phyloP scores from a whole-genome alignment of 2,888 invertebrate species.

The Drosophila rellima region DNA sequence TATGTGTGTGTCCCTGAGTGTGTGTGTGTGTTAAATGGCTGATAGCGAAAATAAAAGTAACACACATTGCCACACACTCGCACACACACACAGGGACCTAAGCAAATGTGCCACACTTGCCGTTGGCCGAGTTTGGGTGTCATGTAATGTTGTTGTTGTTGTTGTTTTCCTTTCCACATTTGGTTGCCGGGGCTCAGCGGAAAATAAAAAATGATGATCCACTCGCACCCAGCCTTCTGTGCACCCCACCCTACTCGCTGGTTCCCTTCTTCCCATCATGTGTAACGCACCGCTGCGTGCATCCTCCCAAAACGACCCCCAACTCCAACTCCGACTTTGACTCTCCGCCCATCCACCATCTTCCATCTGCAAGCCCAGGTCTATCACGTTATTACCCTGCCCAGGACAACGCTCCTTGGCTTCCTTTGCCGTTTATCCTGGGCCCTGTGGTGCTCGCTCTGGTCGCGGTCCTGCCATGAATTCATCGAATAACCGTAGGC shows the following conservation, averaged over 20 bases:
- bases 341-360: not conserved
- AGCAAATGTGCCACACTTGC: slow-evolving; percentile 52
- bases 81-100: slow-evolving; percentile 24
- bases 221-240: slow-evolving; percentile 37
- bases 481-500: slow-evolving; percentile 81
- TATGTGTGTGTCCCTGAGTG: slow-evolving; percentile 25
- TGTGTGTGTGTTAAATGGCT: slow-evolving; percentile 61
- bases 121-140: slow-evolving; percentile 72
- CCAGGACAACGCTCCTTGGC: slow-evolving; percentile 6
- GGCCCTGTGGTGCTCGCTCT: slow-evolving; percentile 1
- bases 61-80: slow-evolving; percentile 48
- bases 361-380: slow-evolving; percentile 7
- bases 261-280: slow-evolving; percentile 24
- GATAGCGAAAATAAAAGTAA: slow-evolving; percentile 79
- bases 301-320: slow-evolving; percentile 10
- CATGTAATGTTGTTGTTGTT: slow-evolving; percentile 40
- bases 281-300: slow-evolving; percentile 73
- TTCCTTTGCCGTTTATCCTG: slow-evolving; percentile 5
- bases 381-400: slow-evolving; percentile 33
- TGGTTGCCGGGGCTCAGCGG: slow-evolving; percentile 74
- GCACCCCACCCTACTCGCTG: not conserved
- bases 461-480: slow-evolving; percentile 60
- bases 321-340: not conserved
- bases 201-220: slow-evolving; percentile 86
- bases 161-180: slow-evolving; percentile 66